phyloP scores from a whole-genome alignment of 2,888 invertebrate species.

The Polydrusus tereticollis region DNA sequence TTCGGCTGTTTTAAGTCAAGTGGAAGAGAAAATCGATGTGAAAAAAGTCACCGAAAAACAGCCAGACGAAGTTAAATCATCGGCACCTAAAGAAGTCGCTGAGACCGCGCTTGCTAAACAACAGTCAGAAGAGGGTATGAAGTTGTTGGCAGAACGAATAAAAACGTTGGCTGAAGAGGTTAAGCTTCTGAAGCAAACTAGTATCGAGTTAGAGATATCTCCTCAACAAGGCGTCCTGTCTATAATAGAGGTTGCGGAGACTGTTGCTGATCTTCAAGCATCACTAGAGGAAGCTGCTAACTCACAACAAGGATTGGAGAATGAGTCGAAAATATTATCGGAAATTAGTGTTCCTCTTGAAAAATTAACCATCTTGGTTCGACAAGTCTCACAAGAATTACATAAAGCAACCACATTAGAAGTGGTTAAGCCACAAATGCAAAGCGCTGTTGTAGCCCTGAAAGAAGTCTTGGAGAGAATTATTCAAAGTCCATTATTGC shows the following conservation, averaged over 20 bases:
- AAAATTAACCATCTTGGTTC: not conserved
- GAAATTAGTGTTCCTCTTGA: conserved; percentile 1
- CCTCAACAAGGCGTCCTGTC: conserved; percentile 47
- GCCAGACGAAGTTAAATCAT: not conserved
- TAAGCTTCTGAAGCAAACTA: conserved; percentile 37
- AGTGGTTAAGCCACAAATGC: conserved; percentile 43
- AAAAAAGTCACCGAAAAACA: not conserved
- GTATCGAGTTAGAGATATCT: conserved; percentile 33
- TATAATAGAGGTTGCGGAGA: conserved; percentile 44
- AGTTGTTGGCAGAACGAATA: conserved; percentile 12
- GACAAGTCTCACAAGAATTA: conserved; percentile 34
- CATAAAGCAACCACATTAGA: conserved; percentile 38
- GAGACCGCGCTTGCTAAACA: not conserved
- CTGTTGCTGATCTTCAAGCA: conserved; percentile 28
- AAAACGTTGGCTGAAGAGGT: conserved; percentile 44
- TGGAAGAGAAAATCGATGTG: not conserved
- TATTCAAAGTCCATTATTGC: not conserved
- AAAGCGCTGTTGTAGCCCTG: conserved; percentile 42
- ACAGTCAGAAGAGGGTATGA: not conserved
- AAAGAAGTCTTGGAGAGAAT: conserved; percentile 45
- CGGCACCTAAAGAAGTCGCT: not conserved
- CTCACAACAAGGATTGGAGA: not conserved
- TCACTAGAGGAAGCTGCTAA: conserved; percentile 2
- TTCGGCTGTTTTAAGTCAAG: not conserved
- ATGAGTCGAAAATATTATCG: not conserved